phyloP scores from a whole-genome alignment of 2,888 invertebrate species.

The Thyatira batis region DNA sequence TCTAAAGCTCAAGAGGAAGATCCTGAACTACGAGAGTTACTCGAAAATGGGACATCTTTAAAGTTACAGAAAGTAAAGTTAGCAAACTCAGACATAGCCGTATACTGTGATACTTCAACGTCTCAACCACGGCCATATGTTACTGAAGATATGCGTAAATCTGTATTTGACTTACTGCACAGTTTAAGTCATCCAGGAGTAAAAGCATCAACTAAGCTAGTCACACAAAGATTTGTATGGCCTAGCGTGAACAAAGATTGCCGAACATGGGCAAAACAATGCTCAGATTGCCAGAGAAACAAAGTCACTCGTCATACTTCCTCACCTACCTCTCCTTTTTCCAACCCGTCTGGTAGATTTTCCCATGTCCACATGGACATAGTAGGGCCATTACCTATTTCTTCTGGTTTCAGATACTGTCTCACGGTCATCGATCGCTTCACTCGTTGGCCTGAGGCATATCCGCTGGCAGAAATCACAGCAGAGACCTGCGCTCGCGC shows the following conservation, averaged over 20 bases:
- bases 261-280: constrained; percentile 23
- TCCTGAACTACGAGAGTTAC: no score
- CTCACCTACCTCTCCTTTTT: not conserved
- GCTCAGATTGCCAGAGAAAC: constrained; percentile 39
- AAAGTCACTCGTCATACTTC: constrained; percentile 33
- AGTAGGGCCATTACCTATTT: constrained; percentile 13
- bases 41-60: no score
- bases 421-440: constrained; percentile 22
- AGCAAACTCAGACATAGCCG: no score
- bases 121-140: no score
- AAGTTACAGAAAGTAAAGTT: no score
- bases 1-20: no score
- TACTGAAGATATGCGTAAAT: constrained; percentile 3
- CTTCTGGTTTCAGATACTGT: constrained; percentile 10
- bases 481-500: no score
- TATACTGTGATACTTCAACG: no score
- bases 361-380: constrained; percentile 16
- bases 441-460: constrained; percentile 41
- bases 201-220: not conserved
- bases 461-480: constrained; percentile 27
- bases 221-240: constrained; percentile 14
- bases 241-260: constrained; percentile 42
- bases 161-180: constrained; percentile 1
- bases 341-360: not conserved
- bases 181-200: constrained; percentile 3